Evolutionary conservation across 2,113 vertebrate species (phyloP), one percentile per base, ranked within the genome.

Genomic region (Saccopteryx bilineata): DNA sequence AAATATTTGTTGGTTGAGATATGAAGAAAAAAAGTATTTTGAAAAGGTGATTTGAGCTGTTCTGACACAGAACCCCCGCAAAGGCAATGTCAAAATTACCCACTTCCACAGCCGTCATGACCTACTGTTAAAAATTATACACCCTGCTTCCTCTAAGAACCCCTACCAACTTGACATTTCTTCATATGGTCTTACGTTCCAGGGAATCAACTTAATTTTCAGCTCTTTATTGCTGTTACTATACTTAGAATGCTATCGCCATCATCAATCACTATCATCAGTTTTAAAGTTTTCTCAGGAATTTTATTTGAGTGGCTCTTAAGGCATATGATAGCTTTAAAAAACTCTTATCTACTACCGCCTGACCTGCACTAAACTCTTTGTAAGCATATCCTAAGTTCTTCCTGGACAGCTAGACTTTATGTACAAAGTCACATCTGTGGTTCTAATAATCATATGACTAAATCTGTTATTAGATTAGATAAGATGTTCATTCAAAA

Each of bases 181-280:
- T 0, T 87, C 92, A 93, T 93, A 94, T 93, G 75, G 74, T 82
- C 75, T 91, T 91, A 28, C 96, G 79, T 96, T 96, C 90, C 86
- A 92, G 75, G 90, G 74, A 95, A 97, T 82, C 60, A 89, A 74
- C 92, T 97, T 96, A 50, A 90, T 96, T 93, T 92, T 88, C n/a
- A 83, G 48, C 65, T 66, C 63, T 92, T 95, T 96, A 81, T 91
- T 66, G 95, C 60, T 75, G 58, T 95, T 94, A 91, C 74, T 92
- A 88, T 95, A 96, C 95, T 97, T 96, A 93, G 81, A 96, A 89
- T 89, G 91, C 84, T 68, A 97, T 91, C 91, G 69, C 48, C 24
- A 56, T 94, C 33, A 83, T 98, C 96, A 85, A 79, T 96, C 96
- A 87, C 87, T 95, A 90, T 87, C 93, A 90, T 90, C 54, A 26